Evolutionary conservation across 2,888 invertebrate genomes (phyloP), one percentile per base, ranked within the genome.

Genomic region (Hypercompe scribonia): DNA sequence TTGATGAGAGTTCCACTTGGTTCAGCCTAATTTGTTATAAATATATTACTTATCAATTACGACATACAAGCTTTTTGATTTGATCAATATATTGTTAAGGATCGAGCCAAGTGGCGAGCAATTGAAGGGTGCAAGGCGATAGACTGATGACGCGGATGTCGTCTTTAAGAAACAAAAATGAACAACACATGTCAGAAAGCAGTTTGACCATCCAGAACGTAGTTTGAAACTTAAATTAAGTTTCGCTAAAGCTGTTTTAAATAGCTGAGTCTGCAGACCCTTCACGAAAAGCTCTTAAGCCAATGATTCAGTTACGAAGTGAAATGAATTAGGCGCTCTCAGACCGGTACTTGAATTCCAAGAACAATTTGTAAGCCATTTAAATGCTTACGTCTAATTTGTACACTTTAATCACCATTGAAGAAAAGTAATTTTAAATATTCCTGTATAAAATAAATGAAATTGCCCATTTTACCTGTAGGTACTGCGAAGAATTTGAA

Each of bases 271-370:
- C 68, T 66, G 15, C 70, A 68, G 72, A 36, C 54, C 64, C 68
- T 67, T 65, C 66, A 50, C 50, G 65, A 63, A 75, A 73, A 68
- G 69, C 74, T 71, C 67, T 72, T 72, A 73, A 82, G 78, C 73
- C 78, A 58, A 46, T 61, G 75, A 69, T 70, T 70, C 75, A 67
- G 75, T 81, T 80, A 80, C 78, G 77, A 73, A 74, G 73, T 75
- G 75, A 68, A 79, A 73, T 67, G 68, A 72, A 72, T 72, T 72
- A 72, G 54, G 36, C 67, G 67, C 50, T 68, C 46, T 64, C 42
- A 31, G 66, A 34, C 42, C n/a, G 18, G 66, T 58, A 50, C 68
- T 64, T 28, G 46, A 72, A 64, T 72, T 50, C 28, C 34, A 34
- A 50, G 72, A 67, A 68, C 61, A 33, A 67, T 58, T 67, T 61